Percentiles rank a stretch among this genome's conserved stretches.
phyloP scores from a whole-genome alignment of 2,113 vertebrate genomes.

The Paradoxurus hermaphroditus region DNA sequence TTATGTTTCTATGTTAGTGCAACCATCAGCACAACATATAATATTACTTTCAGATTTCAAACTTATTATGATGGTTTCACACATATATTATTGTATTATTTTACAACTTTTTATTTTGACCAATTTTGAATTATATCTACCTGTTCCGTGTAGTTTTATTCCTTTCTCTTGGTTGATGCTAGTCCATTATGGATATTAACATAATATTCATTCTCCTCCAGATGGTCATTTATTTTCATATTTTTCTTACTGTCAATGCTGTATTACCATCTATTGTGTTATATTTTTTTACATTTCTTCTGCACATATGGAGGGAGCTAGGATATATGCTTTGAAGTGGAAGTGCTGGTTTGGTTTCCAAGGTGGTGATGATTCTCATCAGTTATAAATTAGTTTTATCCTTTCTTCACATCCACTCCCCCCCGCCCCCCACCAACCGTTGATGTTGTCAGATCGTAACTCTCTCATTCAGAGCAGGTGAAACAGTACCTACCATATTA shows the following conservation, averaged over 20 bases:
- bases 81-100: background rate
- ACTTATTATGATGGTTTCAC: background rate
- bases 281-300: background rate
- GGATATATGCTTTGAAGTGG: background rate
- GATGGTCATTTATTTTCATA: background rate
- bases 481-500: background rate
- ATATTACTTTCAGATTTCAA: background rate
- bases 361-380: background rate
- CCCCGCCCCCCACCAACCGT: background rate
- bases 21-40: background rate
- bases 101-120: background rate
- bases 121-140: background rate
- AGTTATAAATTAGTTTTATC: background rate
- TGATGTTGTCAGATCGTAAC: background rate
- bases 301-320: background rate
- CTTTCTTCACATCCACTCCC: background rate
- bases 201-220: background rate
- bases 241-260: background rate
- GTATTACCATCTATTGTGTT: no score
- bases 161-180: background rate
- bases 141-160: background rate
- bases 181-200: background rate
- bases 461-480: background rate
- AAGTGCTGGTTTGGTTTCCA: background rate
- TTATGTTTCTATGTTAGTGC: background rate